Evolutionary conservation across 2,888 invertebrate genomes (phyloP), one percentile per base, ranked within the genome.

Genomic region (Cantharis flavilabris): DNA sequence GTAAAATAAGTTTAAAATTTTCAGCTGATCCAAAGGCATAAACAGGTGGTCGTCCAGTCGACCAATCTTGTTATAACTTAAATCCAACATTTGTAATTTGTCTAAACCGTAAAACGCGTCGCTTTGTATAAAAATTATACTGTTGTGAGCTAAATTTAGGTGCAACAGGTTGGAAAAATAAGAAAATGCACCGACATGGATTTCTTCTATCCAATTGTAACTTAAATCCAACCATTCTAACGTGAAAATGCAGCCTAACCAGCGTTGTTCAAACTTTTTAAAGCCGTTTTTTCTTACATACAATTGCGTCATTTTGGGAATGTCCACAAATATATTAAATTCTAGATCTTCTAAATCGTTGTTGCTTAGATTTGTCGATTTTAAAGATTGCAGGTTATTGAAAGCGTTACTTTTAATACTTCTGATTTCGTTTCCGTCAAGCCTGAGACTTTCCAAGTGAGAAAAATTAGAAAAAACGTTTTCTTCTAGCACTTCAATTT

Each of bases 51-150:
- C 18, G 5, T 28, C 26, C 3, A 77, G 20, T 9, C 23, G 23
- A 18, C 20, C 18, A 71, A 77, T 74, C 33, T 23, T 71, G 49
- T 77, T 77, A 23, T 77, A 77, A 72, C 77, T 69, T 62, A 77
- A 74, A 72, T 77, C 71, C n/a, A 77, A 65, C 9, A 63, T 49
- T 63, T 71, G 33, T n/a, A 77, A 33, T 7, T 14, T 11, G 0
- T 49, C 5, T n/a, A 71, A 14, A 13, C 71, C 69, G 63, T 72
- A 18, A 64, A 77, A 74, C 13, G 71, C 74, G 5, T 71, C 69
- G 62, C 16, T 23, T 14, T 65, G 14, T 16, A 77, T 28, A 69
- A 20, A 11, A 16, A 23, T 9, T 18, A 76, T 70, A 13, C 10
- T 14, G n/a, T 75, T 75, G 26, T 71, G 71, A 16, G 69, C 26